A percentile compares a stretch with the other conserved stretches of the same genome.
Conservation (phyloP, 2,888 invertebrate species). For the Pristionchus exspectatus region DNA sequence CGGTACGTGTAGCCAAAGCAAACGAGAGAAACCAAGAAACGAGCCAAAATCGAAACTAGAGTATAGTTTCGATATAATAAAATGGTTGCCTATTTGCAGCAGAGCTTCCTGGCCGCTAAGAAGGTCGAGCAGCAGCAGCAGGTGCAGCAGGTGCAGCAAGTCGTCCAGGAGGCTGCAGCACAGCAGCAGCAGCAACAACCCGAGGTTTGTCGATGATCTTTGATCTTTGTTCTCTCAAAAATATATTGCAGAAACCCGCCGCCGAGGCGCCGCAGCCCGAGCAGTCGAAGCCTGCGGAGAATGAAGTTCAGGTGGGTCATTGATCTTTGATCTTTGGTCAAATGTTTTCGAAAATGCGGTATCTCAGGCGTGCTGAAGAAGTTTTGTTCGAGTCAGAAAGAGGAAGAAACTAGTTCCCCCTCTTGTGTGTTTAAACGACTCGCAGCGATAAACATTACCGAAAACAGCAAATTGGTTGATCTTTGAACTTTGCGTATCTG, state of each 20-base stretch:
- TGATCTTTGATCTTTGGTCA: too few relatives aligned
- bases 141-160: background rate
- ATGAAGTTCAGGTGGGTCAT: background rate
- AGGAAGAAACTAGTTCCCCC: background rate
- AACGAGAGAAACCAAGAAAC: background rate
- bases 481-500: too few relatives aligned
- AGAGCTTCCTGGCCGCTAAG: background rate
- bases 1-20: background rate
- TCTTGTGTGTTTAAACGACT: background rate
- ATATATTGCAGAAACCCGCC: conserved; percentile 2
- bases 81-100: background rate
- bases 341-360: background rate
- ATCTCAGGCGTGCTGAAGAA: conserved; percentile 4
- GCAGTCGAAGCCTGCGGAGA: conserved; percentile 17
- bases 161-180: background rate
- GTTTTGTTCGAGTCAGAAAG: background rate
- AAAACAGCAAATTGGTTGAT: background rate
- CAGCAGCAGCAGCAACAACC: background rate
- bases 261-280: conserved; percentile 13
- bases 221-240: background rate
- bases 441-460: conserved; percentile 32
- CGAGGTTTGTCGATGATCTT: background rate
- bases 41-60: background rate
- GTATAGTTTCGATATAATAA: background rate
- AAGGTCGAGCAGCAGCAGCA: background rate